Base-by-base conservation (phyloP, 2,113 vertebrate species). In the Pseudopipra pipra region DNA sequence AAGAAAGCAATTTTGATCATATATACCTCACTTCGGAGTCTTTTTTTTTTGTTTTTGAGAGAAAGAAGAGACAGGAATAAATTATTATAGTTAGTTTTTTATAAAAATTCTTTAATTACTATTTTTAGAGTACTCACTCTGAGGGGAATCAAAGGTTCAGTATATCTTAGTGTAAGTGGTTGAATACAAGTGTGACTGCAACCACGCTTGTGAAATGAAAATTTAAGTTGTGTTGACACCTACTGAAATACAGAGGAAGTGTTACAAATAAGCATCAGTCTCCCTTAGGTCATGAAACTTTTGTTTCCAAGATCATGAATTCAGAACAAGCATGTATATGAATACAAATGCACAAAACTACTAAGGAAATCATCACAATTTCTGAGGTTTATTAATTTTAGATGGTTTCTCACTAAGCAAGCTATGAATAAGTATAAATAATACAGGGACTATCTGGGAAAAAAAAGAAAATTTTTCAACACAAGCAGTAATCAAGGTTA, bases 1-100 rank as follows among this genome's bases (percentile, higher is more conserved):
- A 51, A 67, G 77, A 61, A 49, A 58, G 0, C 1, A n/a, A 4
- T 59, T 71, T 91, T 41, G 24, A 44, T 21, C 11, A 61, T 33
- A 21, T 9, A 66, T 52, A 2, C 1, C 4, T 2, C 19, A 68
- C 12, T 4, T 25, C 7, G 4, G 8, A 41, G 5, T 31, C 4
- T 47, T 59, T 54, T 19, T 33, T 41, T 51, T 51, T 15, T 70
- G n/a, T 12, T 22, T 23, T 30, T 66, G 47, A 62, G 12, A 92
- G 31, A 39, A 68, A 81, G 21, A 49, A 7, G 8, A 59, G 20
- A 65, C 10, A 52, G 5, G 18, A 86, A 52, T 14, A 67, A 89
- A 12, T 55, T 33, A 59, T 22, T 51, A 27, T 3, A 27, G 3
- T 47, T 61, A 19, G 4, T 47, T 67, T 43, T 49, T 5, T 67